phyloP scores from a whole-genome alignment of 2,888 invertebrate genomes.

The Phyto melanocephala region DNA sequence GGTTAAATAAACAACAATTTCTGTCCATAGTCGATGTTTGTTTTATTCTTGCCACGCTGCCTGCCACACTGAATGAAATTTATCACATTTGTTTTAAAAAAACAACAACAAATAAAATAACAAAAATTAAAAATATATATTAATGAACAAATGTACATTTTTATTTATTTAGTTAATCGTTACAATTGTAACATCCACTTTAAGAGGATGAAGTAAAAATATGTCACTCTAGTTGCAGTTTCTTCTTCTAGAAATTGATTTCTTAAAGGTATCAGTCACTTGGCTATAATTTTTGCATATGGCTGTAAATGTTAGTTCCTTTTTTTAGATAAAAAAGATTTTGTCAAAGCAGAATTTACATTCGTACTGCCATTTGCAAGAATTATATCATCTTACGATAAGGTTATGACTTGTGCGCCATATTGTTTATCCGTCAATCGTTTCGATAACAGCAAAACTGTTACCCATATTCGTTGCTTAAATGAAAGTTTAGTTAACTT shows the following conservation, averaged over 20 bases:
- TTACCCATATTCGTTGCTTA: too few relatives aligned
- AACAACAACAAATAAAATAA: constrained; percentile 3
- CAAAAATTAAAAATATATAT: constrained; percentile 5
- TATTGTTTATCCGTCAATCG: too few relatives aligned
- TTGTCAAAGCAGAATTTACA: too few relatives aligned
- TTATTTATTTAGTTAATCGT: not conserved
- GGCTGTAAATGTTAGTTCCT: too few relatives aligned
- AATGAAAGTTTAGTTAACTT: too few relatives aligned
- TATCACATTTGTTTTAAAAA: constrained; percentile 57
- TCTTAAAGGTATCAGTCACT: too few relatives aligned
- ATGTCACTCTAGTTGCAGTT: not conserved
- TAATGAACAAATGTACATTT: constrained; percentile 51
- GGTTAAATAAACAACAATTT: constrained; percentile 61
- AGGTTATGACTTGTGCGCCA: too few relatives aligned
- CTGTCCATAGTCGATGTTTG: constrained; percentile 40
- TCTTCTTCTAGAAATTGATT: not conserved
- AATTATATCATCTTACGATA: too few relatives aligned
- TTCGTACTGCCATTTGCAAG: too few relatives aligned
- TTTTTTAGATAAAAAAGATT: too few relatives aligned
- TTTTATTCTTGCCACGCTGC: constrained; percentile 31
- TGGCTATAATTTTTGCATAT: too few relatives aligned
- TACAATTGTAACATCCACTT: not conserved
- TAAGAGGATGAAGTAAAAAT: not conserved
- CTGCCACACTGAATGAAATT: constrained; percentile 55
- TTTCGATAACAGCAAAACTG: too few relatives aligned